Percentiles rank a stretch among this genome's conserved stretches.
Conservation (phyloP, 2,797 vertebrate genomes). For the Harpagifer antarcticus region DNA sequence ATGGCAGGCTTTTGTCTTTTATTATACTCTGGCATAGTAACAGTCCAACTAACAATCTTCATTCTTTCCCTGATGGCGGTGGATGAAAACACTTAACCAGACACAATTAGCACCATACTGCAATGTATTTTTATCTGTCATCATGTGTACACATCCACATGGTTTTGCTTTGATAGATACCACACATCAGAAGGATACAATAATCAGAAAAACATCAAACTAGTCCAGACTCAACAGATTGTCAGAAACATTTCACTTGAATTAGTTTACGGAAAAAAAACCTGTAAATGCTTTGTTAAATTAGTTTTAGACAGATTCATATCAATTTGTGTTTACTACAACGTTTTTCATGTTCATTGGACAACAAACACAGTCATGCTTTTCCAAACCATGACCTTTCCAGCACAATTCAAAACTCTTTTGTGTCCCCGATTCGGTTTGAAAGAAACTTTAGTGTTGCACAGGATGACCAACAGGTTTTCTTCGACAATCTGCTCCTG, state of each 20-base stretch:
- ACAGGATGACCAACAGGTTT: not conserved
- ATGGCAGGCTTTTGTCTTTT: constrained; percentile 34
- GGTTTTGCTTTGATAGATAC: constrained; percentile 50
- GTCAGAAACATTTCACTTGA: constrained; percentile 41
- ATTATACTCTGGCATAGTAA: constrained; percentile 40
- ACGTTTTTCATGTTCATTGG: constrained; percentile 29
- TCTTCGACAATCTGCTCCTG: not conserved
- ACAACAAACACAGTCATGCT: constrained; percentile 1
- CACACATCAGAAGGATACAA: constrained; percentile 37
- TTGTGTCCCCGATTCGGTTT: not conserved
- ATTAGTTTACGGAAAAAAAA: constrained; percentile 35
- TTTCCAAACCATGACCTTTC: not conserved
- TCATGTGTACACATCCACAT: constrained; percentile 54
- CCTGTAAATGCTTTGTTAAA: constrained; percentile 45
- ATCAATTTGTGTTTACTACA: constrained; percentile 17
- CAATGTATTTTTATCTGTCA: constrained; percentile 51
- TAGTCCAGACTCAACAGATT: constrained; percentile 28
- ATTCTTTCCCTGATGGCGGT: constrained; percentile 21
- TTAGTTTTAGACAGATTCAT: constrained; percentile 27
- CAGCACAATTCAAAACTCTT: not conserved
- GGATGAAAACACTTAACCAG: constrained; percentile 46
- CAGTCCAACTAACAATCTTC: too few relatives aligned
- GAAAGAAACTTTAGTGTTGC: not conserved
- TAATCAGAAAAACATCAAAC: constrained; percentile 28
- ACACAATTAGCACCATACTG: constrained; percentile 50